Evolutionary conservation across 1,140 invertebrate genomes (phyloP).

Genomic region (Contarinia nasturtii): DNA sequence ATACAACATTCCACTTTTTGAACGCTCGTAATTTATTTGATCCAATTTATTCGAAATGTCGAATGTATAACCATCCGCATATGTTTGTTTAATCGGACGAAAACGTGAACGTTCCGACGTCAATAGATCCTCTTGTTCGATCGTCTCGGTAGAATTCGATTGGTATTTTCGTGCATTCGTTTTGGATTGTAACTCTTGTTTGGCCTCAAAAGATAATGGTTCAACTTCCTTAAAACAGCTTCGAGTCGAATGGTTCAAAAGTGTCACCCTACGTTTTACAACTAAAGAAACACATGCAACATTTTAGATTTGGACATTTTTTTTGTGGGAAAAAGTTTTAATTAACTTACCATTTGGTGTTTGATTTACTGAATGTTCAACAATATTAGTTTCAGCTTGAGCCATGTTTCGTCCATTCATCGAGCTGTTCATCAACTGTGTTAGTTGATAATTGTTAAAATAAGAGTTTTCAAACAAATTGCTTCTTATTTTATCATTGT

Average conservation of each 20-base stretch:
- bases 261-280: neutral
- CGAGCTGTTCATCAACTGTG: neutral
- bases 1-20: slow-evolving; percentile 7
- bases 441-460: neutral
- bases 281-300: too few relatives aligned
- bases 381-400: too few relatives aligned
- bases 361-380: too few relatives aligned
- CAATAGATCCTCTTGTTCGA: slow-evolving; percentile 43
- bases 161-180: neutral
- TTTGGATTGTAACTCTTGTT: neutral
- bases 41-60: slow-evolving; percentile 42
- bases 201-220: neutral
- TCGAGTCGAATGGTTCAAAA: slow-evolving; percentile 1
- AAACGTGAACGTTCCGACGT: slow-evolving; percentile 55
- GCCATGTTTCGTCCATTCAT: too few relatives aligned
- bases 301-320: too few relatives aligned
- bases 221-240: slow-evolving; percentile 1
- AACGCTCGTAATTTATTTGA: slow-evolving; percentile 27
- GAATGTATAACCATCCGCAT: slow-evolving; percentile 34
- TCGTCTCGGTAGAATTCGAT: neutral
- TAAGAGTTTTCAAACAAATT: neutral
- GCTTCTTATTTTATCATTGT: neutral
- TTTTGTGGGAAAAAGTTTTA: too few relatives aligned
- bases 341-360: too few relatives aligned
- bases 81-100: slow-evolving; percentile 43